phyloP scores from a whole-genome alignment of 92 coral and sea anemone genomes.

The Pocillopora grandis region DNA sequence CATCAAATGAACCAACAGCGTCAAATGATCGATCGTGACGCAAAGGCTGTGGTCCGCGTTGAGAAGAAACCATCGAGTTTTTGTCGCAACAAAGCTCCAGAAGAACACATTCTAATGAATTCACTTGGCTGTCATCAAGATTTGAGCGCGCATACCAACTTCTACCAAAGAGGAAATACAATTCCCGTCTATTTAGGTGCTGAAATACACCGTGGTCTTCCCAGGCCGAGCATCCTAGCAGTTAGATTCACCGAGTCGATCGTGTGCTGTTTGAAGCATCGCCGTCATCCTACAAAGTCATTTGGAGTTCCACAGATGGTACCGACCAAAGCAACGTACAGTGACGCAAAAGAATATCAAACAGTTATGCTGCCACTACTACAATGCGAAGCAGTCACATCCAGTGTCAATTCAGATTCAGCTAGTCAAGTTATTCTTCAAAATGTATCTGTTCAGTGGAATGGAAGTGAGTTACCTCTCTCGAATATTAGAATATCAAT shows the following conservation, averaged over 20 bases:
- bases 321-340: constrained; percentile 55
- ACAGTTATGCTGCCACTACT: constrained; percentile 80
- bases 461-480: constrained; percentile 30
- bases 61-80: not conserved
- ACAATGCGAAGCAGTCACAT: constrained; percentile 71
- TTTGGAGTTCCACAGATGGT: constrained; percentile 57
- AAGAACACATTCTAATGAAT: constrained; percentile 37
- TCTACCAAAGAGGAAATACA: constrained; percentile 62
- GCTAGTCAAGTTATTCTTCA: constrained; percentile 44
- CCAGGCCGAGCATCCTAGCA: constrained; percentile 79
- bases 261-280: constrained; percentile 80
- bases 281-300: constrained; percentile 63
- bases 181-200: constrained; percentile 63
- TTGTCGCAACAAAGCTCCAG: not conserved
- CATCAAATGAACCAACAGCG: constrained; percentile 21
- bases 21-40: constrained; percentile 22
- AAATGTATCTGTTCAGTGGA: constrained; percentile 52
- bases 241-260: constrained; percentile 54
- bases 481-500: not conserved
- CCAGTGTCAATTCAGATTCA: constrained; percentile 51
- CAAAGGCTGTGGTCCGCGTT: constrained; percentile 22
- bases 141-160: constrained; percentile 46
- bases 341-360: constrained; percentile 66
- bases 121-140: constrained; percentile 18
- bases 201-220: constrained; percentile 68